Base-by-base conservation (phyloP, 2,797 vertebrate species). In the Epinephelus awoara region DNA sequence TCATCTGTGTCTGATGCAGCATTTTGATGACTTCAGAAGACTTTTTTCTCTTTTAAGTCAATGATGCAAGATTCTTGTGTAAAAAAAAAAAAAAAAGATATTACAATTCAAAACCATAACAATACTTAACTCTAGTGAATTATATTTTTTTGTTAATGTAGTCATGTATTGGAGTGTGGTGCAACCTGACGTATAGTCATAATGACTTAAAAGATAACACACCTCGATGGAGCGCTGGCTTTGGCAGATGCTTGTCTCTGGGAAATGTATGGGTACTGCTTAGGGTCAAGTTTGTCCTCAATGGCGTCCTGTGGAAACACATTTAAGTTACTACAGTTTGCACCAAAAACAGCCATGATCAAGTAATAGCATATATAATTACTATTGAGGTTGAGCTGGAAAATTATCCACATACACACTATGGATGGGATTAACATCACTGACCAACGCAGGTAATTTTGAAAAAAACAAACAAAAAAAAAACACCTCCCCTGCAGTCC, bases 221-320 rank as follows among this genome's bases (percentile, higher is more conserved):
- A 98, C 98, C 98, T 99, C 80, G 97, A 96, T 0, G 98, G 97
- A 3, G 97, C 97, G 47, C 96, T 98, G 86, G 96, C 96, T 81
- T 95, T 95, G 80, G 97, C 96, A 34, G 97, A 96, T 19, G 91
- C 96, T 75, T 97, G 97, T 83, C 98, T 96, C 72, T 98, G 97
- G 12, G 97, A 99, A 89, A 99, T 98, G 83, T 98, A 99, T 0
- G 98, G 98, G 85, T 97, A 99, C 84, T 96, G 97, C 82, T 98
- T 99, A 3, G 96, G 96, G 77, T 99, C 98, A 80, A 99, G 96
- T 92, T 98, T 99, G 94, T 99, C 98, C 56, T 99, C 98, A 11
- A 99, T 97, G 50, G 97, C 97, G 17, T 99, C 98, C 98, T 99
- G 87, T 6, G 1, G 80, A 67, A 69, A 76, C 1, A 85, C 21